Conservation (phyloP, 2,113 vertebrate genomes). For the Solenodon paradoxus region DNA sequence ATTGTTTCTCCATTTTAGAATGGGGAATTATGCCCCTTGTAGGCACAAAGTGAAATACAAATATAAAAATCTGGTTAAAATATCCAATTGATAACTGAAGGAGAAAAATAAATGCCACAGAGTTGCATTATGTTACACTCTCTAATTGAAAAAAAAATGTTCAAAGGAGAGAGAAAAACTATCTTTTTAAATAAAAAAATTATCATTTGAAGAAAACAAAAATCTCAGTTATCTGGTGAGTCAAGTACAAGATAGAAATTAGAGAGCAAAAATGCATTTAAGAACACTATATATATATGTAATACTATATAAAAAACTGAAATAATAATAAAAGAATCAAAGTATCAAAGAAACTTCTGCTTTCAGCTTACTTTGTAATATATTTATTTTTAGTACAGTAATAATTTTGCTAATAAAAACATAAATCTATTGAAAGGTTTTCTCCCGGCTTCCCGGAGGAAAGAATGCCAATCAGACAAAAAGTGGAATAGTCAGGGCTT, state of each 20-base stretch:
- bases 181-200: neutral
- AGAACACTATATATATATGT: no score
- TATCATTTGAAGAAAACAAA: neutral
- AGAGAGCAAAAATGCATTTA: neutral
- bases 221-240: neutral
- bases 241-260: neutral
- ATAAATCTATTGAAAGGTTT: no score
- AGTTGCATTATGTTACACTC: neutral
- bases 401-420: neutral
- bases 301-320: neutral
- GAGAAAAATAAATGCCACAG: neutral
- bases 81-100: neutral
- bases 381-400: neutral
- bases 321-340: neutral
- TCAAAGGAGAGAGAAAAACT: neutral
- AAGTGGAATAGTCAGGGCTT: no score
- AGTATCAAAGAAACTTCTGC: neutral
- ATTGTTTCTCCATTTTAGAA: conserved; percentile 19
- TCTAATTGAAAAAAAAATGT: neutral
- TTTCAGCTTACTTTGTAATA: neutral
- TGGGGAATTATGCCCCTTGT: neutral
- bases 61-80: neutral
- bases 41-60: neutral
- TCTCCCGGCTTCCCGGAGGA: no score
- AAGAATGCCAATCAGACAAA: no score